Conservation (phyloP, 2,888 invertebrate genomes). For the Dione vanillae region DNA sequence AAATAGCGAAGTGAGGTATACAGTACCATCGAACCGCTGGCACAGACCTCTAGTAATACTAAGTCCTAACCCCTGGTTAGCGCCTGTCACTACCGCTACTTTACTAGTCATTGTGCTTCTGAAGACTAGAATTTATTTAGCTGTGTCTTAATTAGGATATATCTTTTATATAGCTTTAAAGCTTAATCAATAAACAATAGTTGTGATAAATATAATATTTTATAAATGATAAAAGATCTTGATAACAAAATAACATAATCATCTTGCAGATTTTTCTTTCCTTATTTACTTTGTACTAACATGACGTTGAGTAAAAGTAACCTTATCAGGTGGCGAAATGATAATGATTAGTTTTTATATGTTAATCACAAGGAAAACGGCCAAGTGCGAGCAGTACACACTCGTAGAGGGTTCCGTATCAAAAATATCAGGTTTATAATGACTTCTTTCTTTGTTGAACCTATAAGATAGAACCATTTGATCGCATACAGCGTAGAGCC, state of each 20-base stretch:
- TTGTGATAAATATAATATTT: not conserved
- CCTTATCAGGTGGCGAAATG: not conserved
- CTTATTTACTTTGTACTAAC: not conserved
- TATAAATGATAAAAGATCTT: constrained; percentile 2
- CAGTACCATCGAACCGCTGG: not conserved
- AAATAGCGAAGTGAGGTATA: not conserved
- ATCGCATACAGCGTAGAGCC: no score
- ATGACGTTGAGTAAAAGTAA: constrained; percentile 6
- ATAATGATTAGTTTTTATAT: not conserved
- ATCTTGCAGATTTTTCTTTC: not conserved
- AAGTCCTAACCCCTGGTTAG: not conserved
- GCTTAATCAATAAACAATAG: not conserved
- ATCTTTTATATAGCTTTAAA: constrained; percentile 3
- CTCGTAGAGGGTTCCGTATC: no score
- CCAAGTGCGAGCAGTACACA: no score
- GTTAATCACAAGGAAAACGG: not conserved
- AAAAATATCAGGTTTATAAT: no score
- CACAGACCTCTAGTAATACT: not conserved
- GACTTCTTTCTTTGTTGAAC: no score
- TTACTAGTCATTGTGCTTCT: not conserved
- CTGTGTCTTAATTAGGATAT: not conserved
- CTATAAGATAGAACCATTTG: no score
- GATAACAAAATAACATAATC: not conserved
- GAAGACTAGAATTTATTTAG: not conserved
- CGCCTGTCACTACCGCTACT: constrained; percentile 5